Evolutionary conservation across 2,797 vertebrate genomes (phyloP), one percentile per base, ranked within the genome.

Genomic region (Lutjanus campechanus): DNA sequence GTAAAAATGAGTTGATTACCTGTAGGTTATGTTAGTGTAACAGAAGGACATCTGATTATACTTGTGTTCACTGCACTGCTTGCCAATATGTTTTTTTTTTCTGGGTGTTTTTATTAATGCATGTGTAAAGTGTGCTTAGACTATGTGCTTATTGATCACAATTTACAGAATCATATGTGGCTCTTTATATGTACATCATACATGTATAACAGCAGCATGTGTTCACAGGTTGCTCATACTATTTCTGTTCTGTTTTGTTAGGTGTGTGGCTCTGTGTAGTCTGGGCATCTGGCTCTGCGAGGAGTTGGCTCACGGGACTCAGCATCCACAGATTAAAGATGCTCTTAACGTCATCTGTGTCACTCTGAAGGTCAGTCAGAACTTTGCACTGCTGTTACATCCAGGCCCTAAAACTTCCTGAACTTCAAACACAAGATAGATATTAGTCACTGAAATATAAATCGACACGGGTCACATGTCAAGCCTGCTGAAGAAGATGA

Each of bases 201-300:
- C 15, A n/a, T 76, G 22, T 36, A 11, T 51, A 25, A 68, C 51
- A 60, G 15, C 7, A 59, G 49, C 9, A 9, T 17, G 8, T 58
- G 47, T 61, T 61, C 8, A 53, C 4, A 46, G 19, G 6, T 53
- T 65, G 10, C 3, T 82, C 11, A 5, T 8, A 7, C 19, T 77
- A 0, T 62, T 0, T 55, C 5, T 63, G 15, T 74, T 65, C 50
- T 66, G 13, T 47, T 92, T 44, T 7, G 16, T 61, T 92, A 99
- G 98, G 87, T 98, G 98, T 92, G 97, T 99, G 91, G 98, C 98
- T 50, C 95, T 99, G 90, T 99, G 98, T 91, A 99, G 98, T 92
- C 95, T 99, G 93, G 98, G 98, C 49, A 96, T 99, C 92, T 99
- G 98, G 98, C 96, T 99, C 85, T 98, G 97, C 88, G 98, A 99